Evolutionary conservation across 2,888 invertebrate species (phyloP), one percentile per base, ranked within the genome.

Genomic region (Brachyopa scutellaris): DNA sequence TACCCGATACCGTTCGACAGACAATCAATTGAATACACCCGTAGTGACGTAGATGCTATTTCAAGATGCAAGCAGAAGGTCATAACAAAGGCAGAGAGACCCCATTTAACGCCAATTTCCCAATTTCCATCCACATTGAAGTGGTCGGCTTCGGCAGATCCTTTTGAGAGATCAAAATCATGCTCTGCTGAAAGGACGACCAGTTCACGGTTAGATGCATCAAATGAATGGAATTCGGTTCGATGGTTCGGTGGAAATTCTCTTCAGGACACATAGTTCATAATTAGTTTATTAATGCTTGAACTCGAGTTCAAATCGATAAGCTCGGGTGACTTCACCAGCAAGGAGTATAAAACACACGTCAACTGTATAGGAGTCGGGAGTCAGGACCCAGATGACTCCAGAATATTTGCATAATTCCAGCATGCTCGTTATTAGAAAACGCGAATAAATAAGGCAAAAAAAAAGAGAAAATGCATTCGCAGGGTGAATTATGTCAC

Each of bases 401-500:
- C 3, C 5, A 8, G 9, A 4, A 47, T 15, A 49, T 47, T 47
- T 62, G 7, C 45, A 47, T 36, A 47, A 62, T 47, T 21, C 9
- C 21, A 23, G 8, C 7, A 33, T 59, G 29, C 29, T 31, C 1
- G 6, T 15, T 47, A 19, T 33, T 47, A 13, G 45, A 38, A 17
- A 26, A 33, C n/a, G 45, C 19, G 11, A 33, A 38, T 55, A 26
- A 15, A 47, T 26, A 53, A 47, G n/a, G n/a, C n/a, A n/a, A n/a
- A n/a, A n/a, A n/a, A n/a, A n/a, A n/a, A n/a, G n/a, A n/a, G n/a
- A 31, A 66, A 67, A 67, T 33, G 47, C 23, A 62, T 51, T 74
- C 67, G 19, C 55, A 53, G 33, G 45, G 47, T 74, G 33, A 74
- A 64, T 80, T 74, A 74, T 74, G 57, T 36, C 67, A 69, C 55